phyloP scores from a whole-genome alignment of 2,113 vertebrate species.

The Theropithecus gelada region DNA sequence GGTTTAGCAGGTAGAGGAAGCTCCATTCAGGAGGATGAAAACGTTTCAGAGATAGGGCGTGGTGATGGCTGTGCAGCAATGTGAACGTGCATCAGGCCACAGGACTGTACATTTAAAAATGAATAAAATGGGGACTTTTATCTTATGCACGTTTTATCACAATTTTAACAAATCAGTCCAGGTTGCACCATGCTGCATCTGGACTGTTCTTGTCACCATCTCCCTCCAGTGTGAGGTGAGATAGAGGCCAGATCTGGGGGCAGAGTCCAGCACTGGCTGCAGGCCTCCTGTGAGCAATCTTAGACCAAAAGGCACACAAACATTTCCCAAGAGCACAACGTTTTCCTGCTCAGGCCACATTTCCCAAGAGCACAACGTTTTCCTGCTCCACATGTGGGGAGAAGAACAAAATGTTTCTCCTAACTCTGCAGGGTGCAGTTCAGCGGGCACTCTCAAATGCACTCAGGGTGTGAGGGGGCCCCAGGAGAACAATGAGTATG shows the following conservation, averaged over 20 bases:
- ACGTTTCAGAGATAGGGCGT: accelerated
- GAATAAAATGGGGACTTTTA: background rate
- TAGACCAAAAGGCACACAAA: background rate
- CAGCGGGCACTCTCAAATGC: background rate
- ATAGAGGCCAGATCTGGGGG: accelerated
- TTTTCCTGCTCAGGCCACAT: background rate
- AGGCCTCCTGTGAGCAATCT: background rate
- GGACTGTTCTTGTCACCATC: background rate
- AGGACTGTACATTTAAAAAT: background rate
- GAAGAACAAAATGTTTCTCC: background rate
- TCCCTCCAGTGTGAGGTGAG: accelerated
- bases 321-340: background rate
- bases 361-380: background rate
- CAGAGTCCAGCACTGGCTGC: no score
- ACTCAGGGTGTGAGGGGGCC: background rate
- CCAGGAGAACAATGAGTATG: background rate
- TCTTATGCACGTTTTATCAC: background rate
- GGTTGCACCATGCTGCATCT: no score
- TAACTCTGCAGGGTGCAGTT: no score
- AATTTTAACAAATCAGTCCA: background rate
- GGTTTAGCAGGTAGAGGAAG: background rate
- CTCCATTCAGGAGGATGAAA: background rate
- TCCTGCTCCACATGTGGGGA: background rate
- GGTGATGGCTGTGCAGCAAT: no score
- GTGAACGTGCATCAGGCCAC: background rate